These are phyloP conservation scores for Sorex araneus DNA, from an alignment of 2,113 vertebrate species.

Conservation along the genomic window DNA sequence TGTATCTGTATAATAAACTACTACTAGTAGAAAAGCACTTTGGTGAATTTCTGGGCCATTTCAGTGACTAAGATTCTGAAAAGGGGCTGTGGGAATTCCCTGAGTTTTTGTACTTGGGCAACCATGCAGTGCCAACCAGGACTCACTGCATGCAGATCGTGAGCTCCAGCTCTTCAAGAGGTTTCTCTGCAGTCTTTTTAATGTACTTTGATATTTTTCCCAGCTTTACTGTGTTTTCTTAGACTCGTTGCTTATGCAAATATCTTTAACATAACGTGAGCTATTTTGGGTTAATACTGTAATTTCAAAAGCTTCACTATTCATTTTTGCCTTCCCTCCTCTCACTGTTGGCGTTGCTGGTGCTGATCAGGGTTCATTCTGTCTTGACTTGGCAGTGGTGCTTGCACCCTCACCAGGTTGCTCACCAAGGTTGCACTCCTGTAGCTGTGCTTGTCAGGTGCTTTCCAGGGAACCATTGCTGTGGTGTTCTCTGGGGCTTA, in stretches of 20 bases:
- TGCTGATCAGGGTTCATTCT: too few relatives aligned
- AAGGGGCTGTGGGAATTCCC: background rate
- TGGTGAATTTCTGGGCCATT: background rate
- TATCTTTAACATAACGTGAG: slow-evolving; percentile 1
- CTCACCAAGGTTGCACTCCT: too few relatives aligned
- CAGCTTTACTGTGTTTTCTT: background rate
- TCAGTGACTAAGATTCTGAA: background rate
- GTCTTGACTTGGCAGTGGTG: too few relatives aligned
- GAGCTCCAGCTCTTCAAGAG: too few relatives aligned
- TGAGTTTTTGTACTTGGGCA: background rate
- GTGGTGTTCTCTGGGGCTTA: too few relatives aligned
- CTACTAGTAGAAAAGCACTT: background rate
- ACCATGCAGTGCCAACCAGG: too few relatives aligned
- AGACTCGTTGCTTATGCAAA: background rate
- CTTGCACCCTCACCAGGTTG: too few relatives aligned
- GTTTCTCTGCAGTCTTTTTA: background rate
- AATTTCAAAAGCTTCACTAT: background rate
- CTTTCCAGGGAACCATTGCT: too few relatives aligned
- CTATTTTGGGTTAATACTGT: background rate
- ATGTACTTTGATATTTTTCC: background rate
- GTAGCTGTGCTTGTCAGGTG: too few relatives aligned
- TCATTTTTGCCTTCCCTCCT: too few relatives aligned
- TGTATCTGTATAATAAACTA: background rate
- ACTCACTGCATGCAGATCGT: too few relatives aligned
- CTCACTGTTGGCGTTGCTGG: too few relatives aligned